Percentiles rank a stretch among this genome's conserved stretches.
These are phyloP conservation scores for Megalonaias nervosa DNA, from an alignment of 1,140 invertebrate species.

Conservation along the genomic window DNA sequence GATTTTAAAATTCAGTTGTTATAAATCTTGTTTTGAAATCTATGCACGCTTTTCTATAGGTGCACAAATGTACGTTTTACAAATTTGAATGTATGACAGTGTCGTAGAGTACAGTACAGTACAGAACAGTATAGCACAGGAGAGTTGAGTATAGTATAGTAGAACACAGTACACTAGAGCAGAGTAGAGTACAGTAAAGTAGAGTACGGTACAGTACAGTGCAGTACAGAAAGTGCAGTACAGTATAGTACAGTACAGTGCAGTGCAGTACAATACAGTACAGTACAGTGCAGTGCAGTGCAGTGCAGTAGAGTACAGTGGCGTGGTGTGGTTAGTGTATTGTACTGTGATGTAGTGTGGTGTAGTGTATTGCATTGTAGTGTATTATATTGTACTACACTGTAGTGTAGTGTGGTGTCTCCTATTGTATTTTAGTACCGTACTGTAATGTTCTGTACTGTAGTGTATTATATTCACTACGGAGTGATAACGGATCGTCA, in stretches of 20 bases:
- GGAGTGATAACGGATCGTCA: too few relatives aligned
- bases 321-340: neutral
- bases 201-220: neutral
- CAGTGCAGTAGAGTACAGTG: neutral
- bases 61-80: too few relatives aligned
- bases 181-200: neutral
- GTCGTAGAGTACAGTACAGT: too few relatives aligned
- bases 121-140: too few relatives aligned
- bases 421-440: too few relatives aligned
- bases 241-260: constrained; percentile 9
- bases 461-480: too few relatives aligned
- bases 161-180: neutral
- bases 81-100: too few relatives aligned
- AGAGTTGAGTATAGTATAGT: too few relatives aligned
- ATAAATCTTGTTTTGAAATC: too few relatives aligned
- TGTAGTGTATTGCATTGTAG: neutral
- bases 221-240: neutral
- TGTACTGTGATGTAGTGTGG: neutral
- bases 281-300: constrained; percentile 8
- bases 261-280: constrained; percentile 4
- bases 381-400: neutral
- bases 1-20: too few relatives aligned
- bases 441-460: too few relatives aligned
- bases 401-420: neutral
- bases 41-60: too few relatives aligned